Percentiles rank a stretch among this genome's conserved stretches.
Conservation (phyloP, 2,797 vertebrate species). For the Pelobates cultripes region DNA sequence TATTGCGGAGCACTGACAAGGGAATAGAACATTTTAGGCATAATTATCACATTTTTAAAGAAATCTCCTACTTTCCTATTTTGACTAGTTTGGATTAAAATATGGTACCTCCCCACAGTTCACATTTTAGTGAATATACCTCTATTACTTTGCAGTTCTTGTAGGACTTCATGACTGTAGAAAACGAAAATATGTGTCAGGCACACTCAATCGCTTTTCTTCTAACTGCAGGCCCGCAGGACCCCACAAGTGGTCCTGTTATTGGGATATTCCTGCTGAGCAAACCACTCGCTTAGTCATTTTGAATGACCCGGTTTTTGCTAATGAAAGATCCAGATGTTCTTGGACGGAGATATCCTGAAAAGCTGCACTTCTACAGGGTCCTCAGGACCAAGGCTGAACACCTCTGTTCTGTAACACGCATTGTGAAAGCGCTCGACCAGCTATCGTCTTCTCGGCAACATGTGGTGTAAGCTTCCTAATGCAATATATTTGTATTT, state of each 20-base stretch:
- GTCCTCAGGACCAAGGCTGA: not conserved
- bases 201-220: not conserved
- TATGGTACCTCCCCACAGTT: too few relatives aligned
- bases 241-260: constrained; percentile 2
- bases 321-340: constrained; percentile 1
- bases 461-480: constrained; percentile 34
- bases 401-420: not conserved
- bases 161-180: not conserved
- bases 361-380: not conserved
- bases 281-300: constrained; percentile 3
- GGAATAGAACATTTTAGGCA: too few relatives aligned
- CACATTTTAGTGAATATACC: too few relatives aligned
- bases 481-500: constrained; percentile 32
- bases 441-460: constrained; percentile 11
- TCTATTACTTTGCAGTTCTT: not conserved
- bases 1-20: too few relatives aligned
- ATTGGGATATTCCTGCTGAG: constrained; percentile 7
- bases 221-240: not conserved
- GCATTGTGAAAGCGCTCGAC: constrained; percentile 17
- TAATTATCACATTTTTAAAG: too few relatives aligned
- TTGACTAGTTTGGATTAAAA: too few relatives aligned
- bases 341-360: not conserved
- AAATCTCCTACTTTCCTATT: too few relatives aligned
- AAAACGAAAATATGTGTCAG: not conserved
- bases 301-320: not conserved